Evolutionary conservation across 2,888 invertebrate genomes (phyloP).

Genomic region (Tethea ocularis): DNA sequence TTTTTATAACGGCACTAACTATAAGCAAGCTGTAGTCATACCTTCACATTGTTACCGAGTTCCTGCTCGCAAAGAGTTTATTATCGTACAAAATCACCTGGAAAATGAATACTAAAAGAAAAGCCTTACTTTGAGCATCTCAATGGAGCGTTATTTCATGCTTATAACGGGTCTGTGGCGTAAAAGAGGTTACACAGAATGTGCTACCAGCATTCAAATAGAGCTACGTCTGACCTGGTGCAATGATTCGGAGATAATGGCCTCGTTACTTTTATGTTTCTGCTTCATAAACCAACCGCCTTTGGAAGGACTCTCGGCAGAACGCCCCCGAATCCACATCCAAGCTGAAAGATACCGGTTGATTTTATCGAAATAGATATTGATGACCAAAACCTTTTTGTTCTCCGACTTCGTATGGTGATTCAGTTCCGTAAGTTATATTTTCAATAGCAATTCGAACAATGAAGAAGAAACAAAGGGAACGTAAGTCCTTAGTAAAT

Average conservation of each 20-base stretch:
- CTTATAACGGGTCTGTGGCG: constrained; percentile 23
- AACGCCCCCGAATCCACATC: constrained; percentile 22
- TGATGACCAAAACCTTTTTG: constrained; percentile 14
- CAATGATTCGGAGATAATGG: constrained; percentile 48
- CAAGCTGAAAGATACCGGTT: constrained; percentile 16
- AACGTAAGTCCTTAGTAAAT: background rate
- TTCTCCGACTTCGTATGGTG: background rate
- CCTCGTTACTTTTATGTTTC: constrained; percentile 52
- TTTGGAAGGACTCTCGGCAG: constrained; percentile 24
- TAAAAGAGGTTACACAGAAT: constrained; percentile 23
- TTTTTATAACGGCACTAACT: constrained; percentile 7
- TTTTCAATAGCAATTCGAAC: background rate
- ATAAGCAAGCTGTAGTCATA: constrained; percentile 6
- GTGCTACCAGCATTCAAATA: constrained; percentile 39
- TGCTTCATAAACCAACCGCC: constrained; percentile 45
- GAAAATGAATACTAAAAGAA: constrained; percentile 14
- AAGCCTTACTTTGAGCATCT: constrained; percentile 14
- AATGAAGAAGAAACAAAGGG: background rate
- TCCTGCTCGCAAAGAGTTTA: constrained; percentile 13
- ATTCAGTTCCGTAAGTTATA: background rate
- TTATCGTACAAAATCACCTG: constrained; percentile 17
- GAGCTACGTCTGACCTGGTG: constrained; percentile 41
- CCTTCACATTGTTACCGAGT: constrained; percentile 10
- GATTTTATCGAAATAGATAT: constrained; percentile 23
- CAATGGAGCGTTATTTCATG: constrained; percentile 23